phyloP scores from a whole-genome alignment of 2,888 invertebrate genomes.

The Parnassius apollo region DNA sequence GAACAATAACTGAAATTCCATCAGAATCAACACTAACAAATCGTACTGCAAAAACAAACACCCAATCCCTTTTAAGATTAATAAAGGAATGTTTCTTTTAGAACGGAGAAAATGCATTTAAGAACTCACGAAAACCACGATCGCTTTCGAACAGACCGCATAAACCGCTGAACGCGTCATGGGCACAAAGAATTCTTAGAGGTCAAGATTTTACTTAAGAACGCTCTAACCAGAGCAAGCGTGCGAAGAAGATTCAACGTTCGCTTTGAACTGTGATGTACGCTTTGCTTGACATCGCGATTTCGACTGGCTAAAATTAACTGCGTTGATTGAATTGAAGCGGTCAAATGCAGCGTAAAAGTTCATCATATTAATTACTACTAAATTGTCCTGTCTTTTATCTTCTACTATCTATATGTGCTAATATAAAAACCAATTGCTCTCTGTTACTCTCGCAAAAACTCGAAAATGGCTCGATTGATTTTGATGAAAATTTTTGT shows the following conservation, averaged over 20 bases:
- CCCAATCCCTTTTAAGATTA: background rate
- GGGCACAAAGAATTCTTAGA: background rate
- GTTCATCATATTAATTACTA: no score
- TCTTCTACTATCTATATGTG: no score
- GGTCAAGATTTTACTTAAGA: no score
- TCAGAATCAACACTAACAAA: background rate
- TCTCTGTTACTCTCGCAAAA: no score
- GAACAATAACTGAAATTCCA: background rate
- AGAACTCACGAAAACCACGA: background rate
- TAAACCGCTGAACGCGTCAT: background rate
- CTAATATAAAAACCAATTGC: no score
- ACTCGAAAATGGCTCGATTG: no score
- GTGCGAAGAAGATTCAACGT: background rate
- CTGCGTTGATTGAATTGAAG: slow-evolving; percentile 51
- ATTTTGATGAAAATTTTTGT: no score
- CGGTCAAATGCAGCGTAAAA: slow-evolving; percentile 36
- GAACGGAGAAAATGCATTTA: background rate
- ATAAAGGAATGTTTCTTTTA: background rate
- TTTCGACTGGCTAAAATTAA: slow-evolving; percentile 77
- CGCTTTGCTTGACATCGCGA: slow-evolving; percentile 66
- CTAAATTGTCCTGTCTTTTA: no score
- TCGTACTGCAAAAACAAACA: background rate
- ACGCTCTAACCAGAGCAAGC: background rate
- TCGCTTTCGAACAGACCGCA: background rate
- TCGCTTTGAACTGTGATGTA: slow-evolving; percentile 30